Evolutionary conservation across 1,140 invertebrate genomes (phyloP), one percentile per base, ranked within the genome.

Genomic region (Oncopodura yosiiana): DNA sequence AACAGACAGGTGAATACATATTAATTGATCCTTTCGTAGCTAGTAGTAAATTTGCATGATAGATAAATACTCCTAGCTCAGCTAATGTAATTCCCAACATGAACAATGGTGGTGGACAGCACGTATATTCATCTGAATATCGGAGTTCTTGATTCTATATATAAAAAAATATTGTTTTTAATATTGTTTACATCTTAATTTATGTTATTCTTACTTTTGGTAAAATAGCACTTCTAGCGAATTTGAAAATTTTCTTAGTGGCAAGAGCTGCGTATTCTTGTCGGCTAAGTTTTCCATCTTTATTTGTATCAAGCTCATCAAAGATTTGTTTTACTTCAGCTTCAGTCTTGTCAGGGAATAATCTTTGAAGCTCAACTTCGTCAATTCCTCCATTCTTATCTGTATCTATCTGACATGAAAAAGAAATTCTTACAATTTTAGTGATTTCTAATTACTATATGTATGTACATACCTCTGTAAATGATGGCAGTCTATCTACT

Each of bases 111-210:
- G 88, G 88, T 19, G 88, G 88, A 66, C 78, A 82, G 66, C 87
- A 89, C 24, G 78, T 82, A 71, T 92, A 92, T 67, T 88, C 79
- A 65, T 89, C 84, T 66, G 91, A 82, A 69, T 92, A 92, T 21
- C 77, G 73, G n/a, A 83, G 24, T 51, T 51, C 41, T 11, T 36
- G 36, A 41, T 39, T 23, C 8, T 53, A 23, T 18, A 14, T 6
- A 9, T 49, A 19, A 11, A 34, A 6, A 14, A 14, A 6, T 14
- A 14, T 14, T 6, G 30, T 34, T 14, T 34, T 6, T 34, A 6
- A 14, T 34, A 8, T 34, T 6, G 6, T 34, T 14, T 34, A 14
- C 6, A 6, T 8, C 30, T 8, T 6, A 34, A 8, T 8, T 14
- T 3, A 2, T 16, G 39, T 16, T 34, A 38, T 23, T 26, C 21